Base-by-base conservation (phyloP, 1,140 invertebrate species). In the Drosophila watanabei region DNA sequence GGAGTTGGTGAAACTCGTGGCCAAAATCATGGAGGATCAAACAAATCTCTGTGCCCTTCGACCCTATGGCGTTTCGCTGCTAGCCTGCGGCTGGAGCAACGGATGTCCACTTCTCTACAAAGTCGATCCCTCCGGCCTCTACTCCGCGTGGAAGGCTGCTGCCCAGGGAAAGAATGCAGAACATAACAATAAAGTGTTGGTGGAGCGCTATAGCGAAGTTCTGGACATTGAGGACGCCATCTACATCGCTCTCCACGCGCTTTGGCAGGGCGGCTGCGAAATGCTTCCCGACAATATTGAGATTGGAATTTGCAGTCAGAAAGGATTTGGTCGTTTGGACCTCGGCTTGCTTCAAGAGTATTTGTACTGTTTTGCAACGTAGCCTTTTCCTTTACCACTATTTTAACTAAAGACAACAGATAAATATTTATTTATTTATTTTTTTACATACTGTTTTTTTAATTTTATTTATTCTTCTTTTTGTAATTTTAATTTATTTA, bases 211-310 rank as follows among this genome's bases (percentile, higher is more conserved):
- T 93, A 99, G 97, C 91, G 98, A 99, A 94, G 97, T 98, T 92
- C 94, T 99, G 39, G 98, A 99, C 93, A 92, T 99, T 5, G 99
- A 99, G 94, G 99, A 99, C 94, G 99, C 99, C n/a, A 98, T 99
- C 16, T 99, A 99, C 94, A 99, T 98, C 51, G 99, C 99, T 2
- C 99, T 99, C 93, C 94, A 99, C 28, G 99, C 99, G 0, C 94
- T 99, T 41, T 99, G 99, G 91, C 99, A 99, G 94, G 98, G 98
- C 37, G 99, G 99, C 92, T 99, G 99, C 32, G 98, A 99, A 93
- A 99, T 99, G 98, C 99, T 98, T 28, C 97, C 98, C 24, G 98
- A 99, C 92, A 99, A 99, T 93, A 99, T 99, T 86, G 99, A 99
- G 95, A 97, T 99, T 71, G 99, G 98, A 32, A 98, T 99, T 88